Percentiles rank a stretch among this genome's conserved stretches.
These are phyloP conservation scores for Atrichornis clamosus DNA, from an alignment of 2,113 vertebrate species.

Conservation along the genomic window DNA sequence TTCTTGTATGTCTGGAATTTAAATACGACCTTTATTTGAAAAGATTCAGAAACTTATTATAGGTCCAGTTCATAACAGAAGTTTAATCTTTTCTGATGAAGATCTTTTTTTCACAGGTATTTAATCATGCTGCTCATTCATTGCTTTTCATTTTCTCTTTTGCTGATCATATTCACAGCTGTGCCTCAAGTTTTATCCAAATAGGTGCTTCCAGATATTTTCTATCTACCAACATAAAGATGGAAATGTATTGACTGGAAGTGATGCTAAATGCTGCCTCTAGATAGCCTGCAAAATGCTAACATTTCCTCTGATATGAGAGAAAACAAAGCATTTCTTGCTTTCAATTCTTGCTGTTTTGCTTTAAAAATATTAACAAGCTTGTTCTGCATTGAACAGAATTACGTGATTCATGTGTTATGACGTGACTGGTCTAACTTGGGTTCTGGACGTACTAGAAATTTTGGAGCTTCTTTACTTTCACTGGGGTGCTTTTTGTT, in stretches of 20 bases:
- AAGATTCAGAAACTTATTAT: neutral
- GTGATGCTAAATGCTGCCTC: neutral
- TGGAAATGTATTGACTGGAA: neutral
- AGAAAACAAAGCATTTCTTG: neutral
- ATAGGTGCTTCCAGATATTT: neutral
- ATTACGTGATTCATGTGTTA: neutral
- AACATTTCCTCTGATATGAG: neutral
- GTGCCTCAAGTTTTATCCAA: neutral
- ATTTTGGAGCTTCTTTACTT: neutral
- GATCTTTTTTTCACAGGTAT: neutral
- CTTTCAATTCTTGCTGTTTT: too few relatives aligned
- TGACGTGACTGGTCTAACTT: neutral
- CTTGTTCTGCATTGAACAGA: neutral
- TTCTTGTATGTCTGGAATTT: neutral
- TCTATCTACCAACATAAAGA: neutral
- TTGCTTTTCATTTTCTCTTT: neutral
- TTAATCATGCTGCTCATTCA: neutral
- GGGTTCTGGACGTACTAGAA: neutral
- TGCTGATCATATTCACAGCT: neutral
- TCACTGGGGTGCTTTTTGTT: fast-evolving
- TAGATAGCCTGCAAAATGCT: neutral
- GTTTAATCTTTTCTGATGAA: neutral
- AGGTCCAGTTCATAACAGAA: neutral
- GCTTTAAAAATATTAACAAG: neutral
- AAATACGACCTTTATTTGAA: neutral